Base-by-base conservation (phyloP, 1,140 invertebrate species). In the Sycophaga agraensis region DNA sequence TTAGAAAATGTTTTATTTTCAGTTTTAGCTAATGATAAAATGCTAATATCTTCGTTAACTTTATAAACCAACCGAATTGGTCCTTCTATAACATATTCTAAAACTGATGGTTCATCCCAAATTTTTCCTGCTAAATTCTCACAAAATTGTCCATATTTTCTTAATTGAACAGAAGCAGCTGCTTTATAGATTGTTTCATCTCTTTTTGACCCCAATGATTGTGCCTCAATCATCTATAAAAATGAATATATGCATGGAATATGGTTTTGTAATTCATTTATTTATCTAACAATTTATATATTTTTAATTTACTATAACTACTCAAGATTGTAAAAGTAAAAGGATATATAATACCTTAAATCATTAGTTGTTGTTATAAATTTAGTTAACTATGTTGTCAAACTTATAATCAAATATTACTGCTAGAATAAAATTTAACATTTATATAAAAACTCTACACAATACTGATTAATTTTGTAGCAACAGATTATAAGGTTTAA, bases 1-100 rank as follows among this genome's bases (percentile, higher is more conserved):
- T 93, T 92, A 54, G 91, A 91, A 58, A 93, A 84, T 17, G 88
- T 80, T 73, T 90, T 89, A 75, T 93, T 93, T 76, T 95, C 91
- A 22, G 90, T 92, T 64, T 89, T 86, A 19, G 91, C 85, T 37
- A 94, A 73, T 64, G 90, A 84, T 24, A 90, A 76, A 39, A 92
- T 71, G 24, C 83, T 81, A 9, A 88, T 83, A 67, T 87, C 80
- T 77, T 92, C 91, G 65, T 79, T 80, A 7, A 85, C 82, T 83
- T 54, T 86, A 82, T 81, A 89, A 81, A 73, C 83, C 42, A 68
- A 73, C 72, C 77, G 82, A 61, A 77, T 81, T 72, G 85, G 85
- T 75, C 68, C 81, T 67, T 81, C 84, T 70, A 74, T 74, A 66
- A 73, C 78, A 69, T 71, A 75, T 68, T 73, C 83, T 69, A 79